These are phyloP conservation scores for Trematomus bernacchii DNA, from an alignment of 2,797 vertebrate species.

Conservation along the genomic window DNA sequence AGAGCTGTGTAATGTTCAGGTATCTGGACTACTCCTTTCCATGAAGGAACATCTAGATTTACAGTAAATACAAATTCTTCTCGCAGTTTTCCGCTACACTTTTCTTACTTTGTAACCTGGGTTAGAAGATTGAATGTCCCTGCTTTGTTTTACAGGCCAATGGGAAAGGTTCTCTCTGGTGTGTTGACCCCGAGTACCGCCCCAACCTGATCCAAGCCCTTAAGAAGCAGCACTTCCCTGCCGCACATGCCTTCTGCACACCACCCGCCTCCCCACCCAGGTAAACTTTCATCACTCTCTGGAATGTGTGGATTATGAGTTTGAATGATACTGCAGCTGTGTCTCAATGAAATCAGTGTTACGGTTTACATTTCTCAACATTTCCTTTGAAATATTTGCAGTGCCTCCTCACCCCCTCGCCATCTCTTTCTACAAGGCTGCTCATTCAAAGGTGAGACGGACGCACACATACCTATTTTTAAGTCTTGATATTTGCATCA, in stretches of 20 bases:
- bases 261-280: slow-evolving; percentile 94
- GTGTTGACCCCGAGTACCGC: slow-evolving; percentile 97
- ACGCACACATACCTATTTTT: slow-evolving; percentile 1
- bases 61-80: neutral
- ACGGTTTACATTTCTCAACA: neutral
- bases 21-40: neutral
- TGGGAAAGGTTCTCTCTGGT: slow-evolving; percentile 99
- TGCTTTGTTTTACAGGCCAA: slow-evolving; percentile 88
- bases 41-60: neutral
- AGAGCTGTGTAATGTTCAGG: neutral
- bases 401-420: slow-evolving; percentile 94
- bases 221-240: slow-evolving; percentile 97
- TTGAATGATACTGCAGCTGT: neutral
- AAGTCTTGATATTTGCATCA: slow-evolving; percentile 1
- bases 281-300: slow-evolving; percentile 75
- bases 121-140: slow-evolving; percentile 26
- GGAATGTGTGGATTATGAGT: neutral
- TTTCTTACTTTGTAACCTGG: neutral
- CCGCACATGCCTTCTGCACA: slow-evolving; percentile 93
- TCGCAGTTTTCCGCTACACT: neutral
- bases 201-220: slow-evolving; percentile 97
- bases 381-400: slow-evolving; percentile 67
- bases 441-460: slow-evolving; percentile 94
- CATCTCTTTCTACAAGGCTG: slow-evolving; percentile 94
- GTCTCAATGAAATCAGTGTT: too few species aligned